Evolutionary conservation across 2,113 vertebrate genomes (phyloP).

Genomic region (Lagopus leucura): DNA sequence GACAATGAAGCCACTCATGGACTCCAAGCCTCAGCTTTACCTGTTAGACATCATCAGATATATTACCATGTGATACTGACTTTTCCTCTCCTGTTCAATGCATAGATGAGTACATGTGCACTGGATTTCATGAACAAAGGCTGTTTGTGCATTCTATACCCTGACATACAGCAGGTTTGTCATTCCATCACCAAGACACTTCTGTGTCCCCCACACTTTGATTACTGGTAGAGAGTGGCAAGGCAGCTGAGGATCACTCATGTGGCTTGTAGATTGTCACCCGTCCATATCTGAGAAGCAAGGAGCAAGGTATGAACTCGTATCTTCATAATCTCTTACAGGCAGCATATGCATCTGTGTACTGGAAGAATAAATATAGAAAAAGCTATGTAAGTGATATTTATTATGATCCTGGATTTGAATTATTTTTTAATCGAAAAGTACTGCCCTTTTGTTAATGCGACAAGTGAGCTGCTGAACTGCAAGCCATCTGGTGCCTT

Average conservation of each 20-base stretch:
- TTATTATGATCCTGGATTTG: background rate
- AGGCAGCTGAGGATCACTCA: background rate
- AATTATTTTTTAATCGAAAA: background rate
- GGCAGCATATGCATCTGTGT: background rate
- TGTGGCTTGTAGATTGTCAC: background rate
- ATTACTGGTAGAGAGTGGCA: background rate
- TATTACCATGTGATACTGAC: background rate
- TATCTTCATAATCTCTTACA: background rate
- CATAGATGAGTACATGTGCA: background rate
- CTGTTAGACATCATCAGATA: background rate
- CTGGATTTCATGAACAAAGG: background rate
- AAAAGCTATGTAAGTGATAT: background rate
- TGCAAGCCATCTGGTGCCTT: background rate
- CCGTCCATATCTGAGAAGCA: background rate
- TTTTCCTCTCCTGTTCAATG: accelerated
- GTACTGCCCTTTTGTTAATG: background rate
- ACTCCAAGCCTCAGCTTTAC: background rate
- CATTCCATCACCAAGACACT: background rate
- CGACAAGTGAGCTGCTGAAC: background rate
- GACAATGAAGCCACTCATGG: background rate
- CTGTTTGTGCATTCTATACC: background rate
- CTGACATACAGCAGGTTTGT: accelerated
- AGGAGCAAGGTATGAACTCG: background rate
- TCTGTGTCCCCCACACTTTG: background rate
- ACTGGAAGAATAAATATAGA: background rate